Percentiles rank a stretch among this genome's conserved stretches.
phyloP scores from a whole-genome alignment of 2,797 vertebrate species.

The Alectoris magna region DNA sequence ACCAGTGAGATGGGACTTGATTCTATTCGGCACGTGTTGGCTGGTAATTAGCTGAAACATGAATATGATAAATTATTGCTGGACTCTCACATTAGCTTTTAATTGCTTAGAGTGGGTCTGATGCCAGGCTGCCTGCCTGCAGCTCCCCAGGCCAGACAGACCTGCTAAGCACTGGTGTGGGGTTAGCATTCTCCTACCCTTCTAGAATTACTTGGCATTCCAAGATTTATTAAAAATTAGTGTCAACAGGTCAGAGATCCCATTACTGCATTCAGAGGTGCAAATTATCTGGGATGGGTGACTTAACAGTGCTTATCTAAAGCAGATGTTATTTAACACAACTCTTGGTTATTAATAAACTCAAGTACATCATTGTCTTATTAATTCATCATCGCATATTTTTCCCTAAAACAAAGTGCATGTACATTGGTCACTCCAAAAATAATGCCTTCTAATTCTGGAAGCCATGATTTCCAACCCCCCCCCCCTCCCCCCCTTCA shows the following conservation, averaged over 20 bases:
- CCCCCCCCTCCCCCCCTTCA: neutral
- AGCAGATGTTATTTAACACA: slow-evolving; percentile 57
- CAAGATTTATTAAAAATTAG: slow-evolving; percentile 71
- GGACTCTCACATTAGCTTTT: slow-evolving; percentile 5
- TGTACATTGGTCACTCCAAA: neutral
- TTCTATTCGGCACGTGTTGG: neutral
- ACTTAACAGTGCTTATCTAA: slow-evolving; percentile 52
- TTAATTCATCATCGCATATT: neutral
- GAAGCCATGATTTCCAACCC: neutral
- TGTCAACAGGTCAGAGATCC: slow-evolving; percentile 44
- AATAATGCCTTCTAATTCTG: neutral
- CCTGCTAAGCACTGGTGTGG: neutral
- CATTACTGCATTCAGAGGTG: neutral
- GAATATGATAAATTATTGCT: slow-evolving; percentile 13
- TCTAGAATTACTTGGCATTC: slow-evolving; percentile 70
- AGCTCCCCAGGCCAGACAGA: neutral
- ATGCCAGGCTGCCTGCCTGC: neutral
- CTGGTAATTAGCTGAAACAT: slow-evolving; percentile 37
- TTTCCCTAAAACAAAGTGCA: neutral
- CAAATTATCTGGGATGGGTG: slow-evolving; percentile 36
- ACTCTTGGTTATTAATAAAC: neutral
- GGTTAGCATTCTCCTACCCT: slow-evolving; percentile 11
- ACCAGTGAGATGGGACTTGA: neutral
- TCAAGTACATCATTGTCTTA: neutral
- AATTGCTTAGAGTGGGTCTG: slow-evolving; percentile 19